Evolutionary conservation across 1,140 invertebrate species (phyloP).

Genomic region (Aphis gossypii): DNA sequence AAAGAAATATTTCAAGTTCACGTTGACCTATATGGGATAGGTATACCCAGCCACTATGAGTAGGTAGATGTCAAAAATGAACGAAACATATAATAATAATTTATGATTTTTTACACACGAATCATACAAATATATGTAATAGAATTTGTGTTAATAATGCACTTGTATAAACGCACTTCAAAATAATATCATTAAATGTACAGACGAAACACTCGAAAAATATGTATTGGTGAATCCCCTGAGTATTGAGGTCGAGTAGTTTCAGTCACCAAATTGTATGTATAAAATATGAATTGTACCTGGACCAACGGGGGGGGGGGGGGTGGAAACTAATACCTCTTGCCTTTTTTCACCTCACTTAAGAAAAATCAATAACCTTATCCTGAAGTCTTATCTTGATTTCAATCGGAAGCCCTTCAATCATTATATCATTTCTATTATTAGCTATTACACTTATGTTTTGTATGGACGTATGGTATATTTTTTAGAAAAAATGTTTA

Average conservation of each 20-base stretch:
- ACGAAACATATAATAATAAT: neutral
- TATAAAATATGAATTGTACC: neutral
- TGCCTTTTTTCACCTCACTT: neutral
- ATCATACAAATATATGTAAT: neutral
- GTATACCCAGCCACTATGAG: neutral
- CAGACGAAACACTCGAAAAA: neutral
- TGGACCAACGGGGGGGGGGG: neutral
- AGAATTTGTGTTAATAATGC: neutral
- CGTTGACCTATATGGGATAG: neutral
- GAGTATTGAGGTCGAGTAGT: slow-evolving; percentile 17
- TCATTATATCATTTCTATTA: neutral
- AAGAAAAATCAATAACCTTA: neutral
- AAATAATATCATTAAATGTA: neutral
- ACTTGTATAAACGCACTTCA: neutral
- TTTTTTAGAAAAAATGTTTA: neutral
- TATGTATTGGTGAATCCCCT: neutral
- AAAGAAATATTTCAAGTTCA: slow-evolving; percentile 38
- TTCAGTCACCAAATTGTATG: neutral
- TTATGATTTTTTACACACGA: neutral
- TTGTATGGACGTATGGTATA: neutral
- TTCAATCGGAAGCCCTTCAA: neutral
- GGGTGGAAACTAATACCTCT: neutral
- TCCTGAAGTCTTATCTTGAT: slow-evolving; percentile 6
- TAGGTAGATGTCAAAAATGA: neutral
- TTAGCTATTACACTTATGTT: neutral